Base-by-base conservation (phyloP, 2,888 invertebrate genomes). In the Andrena minutula region DNA sequence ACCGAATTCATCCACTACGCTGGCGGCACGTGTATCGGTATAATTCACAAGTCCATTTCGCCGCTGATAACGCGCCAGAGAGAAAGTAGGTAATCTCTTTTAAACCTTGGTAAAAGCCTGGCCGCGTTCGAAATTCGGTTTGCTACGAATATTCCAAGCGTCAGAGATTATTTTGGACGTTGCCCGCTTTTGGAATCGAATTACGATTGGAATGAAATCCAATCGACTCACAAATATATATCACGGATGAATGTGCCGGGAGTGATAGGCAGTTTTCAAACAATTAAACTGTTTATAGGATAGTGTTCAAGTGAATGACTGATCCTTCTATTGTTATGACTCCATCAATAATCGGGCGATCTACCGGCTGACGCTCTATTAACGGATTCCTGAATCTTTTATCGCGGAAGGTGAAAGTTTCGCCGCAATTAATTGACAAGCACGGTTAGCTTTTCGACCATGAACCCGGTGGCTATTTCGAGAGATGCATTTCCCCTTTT, bases 21-120 rank as follows among this genome's bases (percentile, higher is more conserved):
- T 10, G 16, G 32, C 49, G 26, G 16, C 41, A 2, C 16, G 41
- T 8, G 23, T 10, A 8, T 4, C 23, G 56, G 12, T 10, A 35
- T n/a, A 69, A 75, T 69, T 75, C 35, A 20, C 32, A 49, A 10
- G n/a, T 23, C 68, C n/a, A n/a, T 65, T 65, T 5, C 12, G 47
- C 30, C 16, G n/a, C 28, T 47, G 12, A 28, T 30, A 16, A 51
- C 58, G 74, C 28, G 28, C 16, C 12, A 16, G 20, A 10, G 56
- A 23, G 10, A 10, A 56, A 30, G 10, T 51, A 30, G 26, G 5
- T 66, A 74, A 74, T 66, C 56, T 66, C 41, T 30, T 28, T 2
- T 72, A 74, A 74, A 56, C 74, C 41, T 23, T 30, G n/a, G 30
- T 56, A 30, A 66, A 66, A 68, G 41, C 30, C 56, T 41, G 28